Percentiles rank a stretch among this genome's conserved stretches.
These are phyloP conservation scores for Steinernema carpocapsae DNA, from an alignment of 2,888 invertebrate species.

Conservation along the genomic window DNA sequence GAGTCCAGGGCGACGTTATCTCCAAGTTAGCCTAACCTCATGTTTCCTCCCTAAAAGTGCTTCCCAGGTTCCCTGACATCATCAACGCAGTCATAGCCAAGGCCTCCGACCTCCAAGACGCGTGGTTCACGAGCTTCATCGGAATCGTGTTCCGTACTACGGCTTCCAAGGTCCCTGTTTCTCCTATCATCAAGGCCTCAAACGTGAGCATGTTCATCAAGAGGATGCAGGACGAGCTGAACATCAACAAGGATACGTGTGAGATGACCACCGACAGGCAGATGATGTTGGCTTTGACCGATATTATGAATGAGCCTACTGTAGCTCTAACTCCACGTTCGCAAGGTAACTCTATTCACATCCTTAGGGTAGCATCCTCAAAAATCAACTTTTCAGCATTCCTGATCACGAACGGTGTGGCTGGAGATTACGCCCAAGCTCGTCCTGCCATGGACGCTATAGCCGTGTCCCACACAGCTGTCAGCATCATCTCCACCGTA, in stretches of 20 bases:
- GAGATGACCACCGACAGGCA: not conserved
- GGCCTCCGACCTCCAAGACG: conserved; percentile 15
- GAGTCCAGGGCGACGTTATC: conserved; percentile 45
- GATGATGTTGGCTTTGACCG: conserved; percentile 19
- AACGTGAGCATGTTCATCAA: not conserved
- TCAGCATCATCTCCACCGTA: conserved; percentile 45
- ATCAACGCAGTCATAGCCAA: conserved; percentile 18
- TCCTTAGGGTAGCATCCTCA: too few species aligned
- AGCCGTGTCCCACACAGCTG: conserved; percentile 2
- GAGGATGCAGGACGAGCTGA: not conserved
- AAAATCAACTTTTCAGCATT: not conserved
- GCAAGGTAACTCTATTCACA: too few species aligned
- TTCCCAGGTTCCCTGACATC: conserved; percentile 27
- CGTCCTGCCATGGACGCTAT: conserved; percentile 18
- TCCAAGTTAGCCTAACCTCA: conserved; percentile 34
- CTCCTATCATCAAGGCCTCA: not conserved
- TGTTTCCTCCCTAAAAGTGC: not conserved
- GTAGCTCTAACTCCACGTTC: not conserved
- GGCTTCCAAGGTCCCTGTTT: conserved; percentile 13
- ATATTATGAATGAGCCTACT: not conserved
- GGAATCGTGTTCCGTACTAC: conserved; percentile 53
- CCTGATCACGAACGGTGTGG: conserved; percentile 1
- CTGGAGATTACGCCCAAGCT: conserved; percentile 9
- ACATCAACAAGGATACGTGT: not conserved
- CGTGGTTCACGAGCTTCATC: conserved; percentile 52